Conservation (phyloP, 2,797 vertebrate species). For the Enteromius mattozi region DNA sequence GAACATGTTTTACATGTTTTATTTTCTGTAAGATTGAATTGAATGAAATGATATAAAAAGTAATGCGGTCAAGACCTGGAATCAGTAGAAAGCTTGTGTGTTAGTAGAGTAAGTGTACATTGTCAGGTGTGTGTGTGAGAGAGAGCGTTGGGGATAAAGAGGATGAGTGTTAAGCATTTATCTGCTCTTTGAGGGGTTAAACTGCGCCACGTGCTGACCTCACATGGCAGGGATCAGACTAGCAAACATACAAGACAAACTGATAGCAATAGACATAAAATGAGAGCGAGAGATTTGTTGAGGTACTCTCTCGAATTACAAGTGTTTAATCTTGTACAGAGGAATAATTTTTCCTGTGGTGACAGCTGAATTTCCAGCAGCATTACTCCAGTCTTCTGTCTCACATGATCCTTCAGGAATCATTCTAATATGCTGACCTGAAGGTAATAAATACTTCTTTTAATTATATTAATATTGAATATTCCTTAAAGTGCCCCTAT, state of each 20-base stretch:
- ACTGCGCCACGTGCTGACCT: background rate
- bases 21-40: background rate
- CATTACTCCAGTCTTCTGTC: background rate
- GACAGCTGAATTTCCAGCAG: background rate
- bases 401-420: background rate
- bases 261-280: background rate
- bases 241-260: background rate
- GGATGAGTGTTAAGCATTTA: slow-evolving; percentile 29
- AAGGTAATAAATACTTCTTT: background rate
- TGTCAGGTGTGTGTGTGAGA: slow-evolving; percentile 22
- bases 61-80: background rate
- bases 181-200: slow-evolving; percentile 38
- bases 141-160: slow-evolving; percentile 19
- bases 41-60: background rate
- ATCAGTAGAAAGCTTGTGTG: background rate
- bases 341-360: background rate
- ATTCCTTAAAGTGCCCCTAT: background rate
- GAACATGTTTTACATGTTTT: background rate
- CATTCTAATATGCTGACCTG: background rate
- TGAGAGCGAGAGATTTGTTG: background rate
- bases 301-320: background rate
- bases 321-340: background rate
- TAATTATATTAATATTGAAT: background rate
- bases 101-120: slow-evolving; percentile 31
- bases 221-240: slow-evolving; percentile 13